phyloP scores from a whole-genome alignment of 23 tunicate species.

The Styela clava region DNA sequence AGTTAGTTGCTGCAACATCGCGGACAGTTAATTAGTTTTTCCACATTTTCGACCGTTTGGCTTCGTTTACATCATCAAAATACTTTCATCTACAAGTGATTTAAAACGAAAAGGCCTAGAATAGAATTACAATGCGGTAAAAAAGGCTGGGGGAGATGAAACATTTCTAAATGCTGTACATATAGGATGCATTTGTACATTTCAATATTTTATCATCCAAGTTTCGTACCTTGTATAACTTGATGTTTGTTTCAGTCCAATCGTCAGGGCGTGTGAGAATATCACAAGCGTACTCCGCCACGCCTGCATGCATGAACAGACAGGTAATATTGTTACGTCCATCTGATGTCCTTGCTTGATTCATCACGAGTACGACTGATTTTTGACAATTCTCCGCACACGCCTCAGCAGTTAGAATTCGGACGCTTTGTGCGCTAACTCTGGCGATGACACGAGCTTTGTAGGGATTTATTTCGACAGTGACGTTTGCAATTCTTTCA shows the following conservation, averaged over 20 bases:
- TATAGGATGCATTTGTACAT: too few species aligned
- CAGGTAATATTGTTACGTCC: not conserved
- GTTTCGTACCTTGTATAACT: not conserved
- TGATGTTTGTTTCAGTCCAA: not conserved
- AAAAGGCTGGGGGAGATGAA: too few species aligned
- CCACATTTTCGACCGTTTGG: too few species aligned
- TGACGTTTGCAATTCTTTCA: not conserved
- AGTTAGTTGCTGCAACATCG: too few species aligned
- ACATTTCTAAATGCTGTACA: too few species aligned
- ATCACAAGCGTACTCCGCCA: not conserved
- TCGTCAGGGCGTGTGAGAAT: not conserved
- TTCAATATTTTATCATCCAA: too few species aligned
- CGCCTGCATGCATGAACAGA: not conserved
- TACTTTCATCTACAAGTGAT: too few species aligned
- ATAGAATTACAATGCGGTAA: too few species aligned
- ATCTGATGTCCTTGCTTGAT: not conserved
- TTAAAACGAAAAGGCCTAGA: too few species aligned
- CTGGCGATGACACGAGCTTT: not conserved
- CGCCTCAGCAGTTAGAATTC: not conserved
- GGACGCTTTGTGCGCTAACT: not conserved
- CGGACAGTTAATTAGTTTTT: too few species aligned
- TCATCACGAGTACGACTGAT: not conserved
- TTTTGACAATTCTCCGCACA: not conserved
- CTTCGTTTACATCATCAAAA: too few species aligned
- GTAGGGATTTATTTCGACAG: not conserved